Evolutionary conservation across 2,113 vertebrate species (phyloP).

Genomic region (Hypomesus transpacificus): DNA sequence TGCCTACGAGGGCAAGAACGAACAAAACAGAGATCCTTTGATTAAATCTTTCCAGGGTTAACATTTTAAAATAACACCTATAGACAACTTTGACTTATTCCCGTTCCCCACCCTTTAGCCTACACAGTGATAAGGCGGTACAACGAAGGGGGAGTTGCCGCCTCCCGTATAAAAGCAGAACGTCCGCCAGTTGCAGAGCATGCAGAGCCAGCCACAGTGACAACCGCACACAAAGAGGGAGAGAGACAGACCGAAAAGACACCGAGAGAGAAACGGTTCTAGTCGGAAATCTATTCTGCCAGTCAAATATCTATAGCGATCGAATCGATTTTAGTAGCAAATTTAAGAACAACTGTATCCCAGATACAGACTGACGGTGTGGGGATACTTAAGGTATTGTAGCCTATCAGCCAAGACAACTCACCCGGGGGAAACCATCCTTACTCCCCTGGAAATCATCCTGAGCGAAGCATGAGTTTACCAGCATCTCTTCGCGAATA

Average conservation of each 20-base stretch:
- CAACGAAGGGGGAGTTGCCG: constrained; percentile 54
- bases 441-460: neutral
- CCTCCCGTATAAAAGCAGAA: constrained; percentile 65
- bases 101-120: constrained; percentile 32
- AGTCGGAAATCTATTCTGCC: neutral
- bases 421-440: too few species aligned
- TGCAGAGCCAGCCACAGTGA: constrained; percentile 42
- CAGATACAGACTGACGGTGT: too few species aligned
- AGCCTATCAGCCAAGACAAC: too few species aligned
- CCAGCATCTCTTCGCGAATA: constrained; percentile 29
- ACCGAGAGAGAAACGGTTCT: neutral
- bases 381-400: too few species aligned
- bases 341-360: neutral
- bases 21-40: neutral
- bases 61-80: constrained; percentile 58
- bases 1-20: neutral
- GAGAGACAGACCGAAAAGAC: neutral
- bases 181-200: constrained; percentile 10
- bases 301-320: neutral
- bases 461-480: constrained; percentile 36
- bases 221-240: constrained; percentile 21
- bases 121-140: constrained; percentile 68
- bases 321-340: too few species aligned
- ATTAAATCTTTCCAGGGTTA: neutral
- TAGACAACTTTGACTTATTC: constrained; percentile 47